These are phyloP conservation scores for Cataglyphis albicans DNA, from an alignment of 2,888 invertebrate genomes.

Conservation along the genomic window DNA sequence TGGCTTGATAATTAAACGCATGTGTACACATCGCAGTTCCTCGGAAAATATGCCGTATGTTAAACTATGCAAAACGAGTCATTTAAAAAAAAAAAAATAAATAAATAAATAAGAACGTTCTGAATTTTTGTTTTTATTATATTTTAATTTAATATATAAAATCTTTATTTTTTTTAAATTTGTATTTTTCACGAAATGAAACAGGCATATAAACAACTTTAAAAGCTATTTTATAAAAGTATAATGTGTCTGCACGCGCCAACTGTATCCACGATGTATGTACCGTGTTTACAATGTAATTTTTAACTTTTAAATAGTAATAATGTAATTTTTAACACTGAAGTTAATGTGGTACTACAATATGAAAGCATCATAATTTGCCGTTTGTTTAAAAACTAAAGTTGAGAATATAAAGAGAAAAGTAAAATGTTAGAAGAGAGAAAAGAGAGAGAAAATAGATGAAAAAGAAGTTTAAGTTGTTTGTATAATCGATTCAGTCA, in stretches of 20 bases:
- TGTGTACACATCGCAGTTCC: slow-evolving; percentile 33
- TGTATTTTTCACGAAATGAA: not conserved
- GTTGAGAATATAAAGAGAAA: not conserved
- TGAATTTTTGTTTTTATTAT: not conserved
- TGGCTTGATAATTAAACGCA: slow-evolving; percentile 48
- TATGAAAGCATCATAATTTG: slow-evolving; percentile 38
- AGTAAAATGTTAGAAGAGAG: not conserved
- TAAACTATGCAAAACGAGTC: not conserved
- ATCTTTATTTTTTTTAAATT: not conserved
- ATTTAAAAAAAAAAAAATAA: not conserved
- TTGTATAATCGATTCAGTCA: slow-evolving; percentile 15
- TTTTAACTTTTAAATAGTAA: not conserved
- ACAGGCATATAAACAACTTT: slow-evolving; percentile 23
- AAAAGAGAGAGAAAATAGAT: not conserved
- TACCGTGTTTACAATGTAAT: slow-evolving; percentile 27
- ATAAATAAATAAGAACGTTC: not conserved
- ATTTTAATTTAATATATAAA: not conserved
- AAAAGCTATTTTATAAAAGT: slow-evolving; percentile 14
- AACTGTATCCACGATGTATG: not conserved
- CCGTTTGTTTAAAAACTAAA: slow-evolving; percentile 15
- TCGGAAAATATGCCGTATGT: slow-evolving; percentile 22
- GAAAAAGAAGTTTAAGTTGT: slow-evolving; percentile 10
- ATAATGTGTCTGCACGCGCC: not conserved
- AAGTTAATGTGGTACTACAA: slow-evolving; percentile 21
- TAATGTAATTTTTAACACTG: slow-evolving; percentile 36